These are phyloP conservation scores for Pemphredon lugubris DNA, from an alignment of 2,888 invertebrate genomes.

Conservation along the genomic window DNA sequence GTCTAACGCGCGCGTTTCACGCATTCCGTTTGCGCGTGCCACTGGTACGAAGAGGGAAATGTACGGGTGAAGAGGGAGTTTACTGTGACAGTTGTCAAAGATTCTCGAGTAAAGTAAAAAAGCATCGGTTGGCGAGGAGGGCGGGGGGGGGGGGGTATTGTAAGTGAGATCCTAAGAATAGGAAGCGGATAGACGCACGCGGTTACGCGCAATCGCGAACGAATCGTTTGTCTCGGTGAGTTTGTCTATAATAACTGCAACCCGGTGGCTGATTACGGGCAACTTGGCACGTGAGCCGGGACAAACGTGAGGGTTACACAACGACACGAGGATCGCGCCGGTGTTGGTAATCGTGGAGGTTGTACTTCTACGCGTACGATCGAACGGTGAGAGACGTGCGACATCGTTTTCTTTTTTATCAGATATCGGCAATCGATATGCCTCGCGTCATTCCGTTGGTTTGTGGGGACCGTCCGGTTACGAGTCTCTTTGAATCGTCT, in stretches of 20 bases:
- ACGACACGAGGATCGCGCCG: slow-evolving; percentile 48
- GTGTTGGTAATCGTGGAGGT: background rate
- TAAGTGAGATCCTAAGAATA: too few relatives aligned
- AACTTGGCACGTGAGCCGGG: slow-evolving; percentile 57
- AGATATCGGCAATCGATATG: slow-evolving; percentile 44
- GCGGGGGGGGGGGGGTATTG: too few relatives aligned
- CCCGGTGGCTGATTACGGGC: slow-evolving; percentile 39
- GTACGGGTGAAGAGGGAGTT: too few relatives aligned
- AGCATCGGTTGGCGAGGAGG: too few relatives aligned
- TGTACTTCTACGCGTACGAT: background rate
- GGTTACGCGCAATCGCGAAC: background rate
- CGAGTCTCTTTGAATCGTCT: too few relatives aligned
- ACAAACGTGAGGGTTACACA: slow-evolving; percentile 66
- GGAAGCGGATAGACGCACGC: too few relatives aligned
- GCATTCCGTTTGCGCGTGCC: too few relatives aligned
- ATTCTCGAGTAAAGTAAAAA: too few relatives aligned
- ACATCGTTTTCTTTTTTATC: slow-evolving; percentile 10
- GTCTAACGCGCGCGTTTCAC: too few relatives aligned
- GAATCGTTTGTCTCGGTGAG: slow-evolving; percentile 9
- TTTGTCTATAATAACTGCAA: too few relatives aligned
- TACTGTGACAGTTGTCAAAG: too few relatives aligned
- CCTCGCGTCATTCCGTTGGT: slow-evolving; percentile 30
- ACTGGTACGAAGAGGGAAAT: too few relatives aligned
- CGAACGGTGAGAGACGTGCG: background rate
- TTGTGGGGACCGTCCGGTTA: background rate